Evolutionary conservation across 2,797 vertebrate genomes (phyloP).

Genomic region (Holocentrus rufus): DNA sequence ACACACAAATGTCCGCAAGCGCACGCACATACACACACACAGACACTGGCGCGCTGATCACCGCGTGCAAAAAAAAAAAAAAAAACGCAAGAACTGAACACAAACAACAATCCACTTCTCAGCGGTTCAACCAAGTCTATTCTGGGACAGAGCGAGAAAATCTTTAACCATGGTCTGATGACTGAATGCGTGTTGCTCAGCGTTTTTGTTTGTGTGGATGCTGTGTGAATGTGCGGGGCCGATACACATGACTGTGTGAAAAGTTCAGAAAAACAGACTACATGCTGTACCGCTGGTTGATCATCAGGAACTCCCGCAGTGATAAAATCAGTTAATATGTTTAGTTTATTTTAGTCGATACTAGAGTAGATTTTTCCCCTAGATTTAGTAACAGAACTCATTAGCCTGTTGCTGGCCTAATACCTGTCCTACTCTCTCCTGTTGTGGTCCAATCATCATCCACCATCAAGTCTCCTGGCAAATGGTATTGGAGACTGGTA

Average conservation of each 20-base stretch:
- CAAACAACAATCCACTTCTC: constrained; percentile 61
- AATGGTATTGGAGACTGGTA: constrained; percentile 98
- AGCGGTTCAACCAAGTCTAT: constrained; percentile 52
- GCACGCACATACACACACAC: constrained; percentile 10
- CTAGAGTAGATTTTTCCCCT: background rate
- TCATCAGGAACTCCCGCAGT: too few species aligned
- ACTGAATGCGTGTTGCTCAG: constrained; percentile 34
- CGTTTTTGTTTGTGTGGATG: constrained; percentile 24
- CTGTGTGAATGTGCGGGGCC: constrained; percentile 33
- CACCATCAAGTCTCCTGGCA: constrained; percentile 90
- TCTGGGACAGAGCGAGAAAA: constrained; percentile 65
- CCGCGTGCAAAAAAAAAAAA: too few species aligned
- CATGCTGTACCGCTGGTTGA: background rate
- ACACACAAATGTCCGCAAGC: constrained; percentile 2
- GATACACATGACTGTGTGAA: constrained; percentile 1
- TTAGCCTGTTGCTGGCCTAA: constrained; percentile 56
- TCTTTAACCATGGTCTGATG: constrained; percentile 62
- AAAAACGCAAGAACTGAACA: constrained; percentile 1
- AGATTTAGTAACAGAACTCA: background rate
- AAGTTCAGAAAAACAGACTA: background rate
- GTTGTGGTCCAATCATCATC: constrained; percentile 66
- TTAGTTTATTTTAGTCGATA: too few species aligned
- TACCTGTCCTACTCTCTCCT: constrained; percentile 69
- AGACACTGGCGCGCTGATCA: background rate
- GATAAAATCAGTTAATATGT: background rate